Evolutionary conservation across 2,797 vertebrate species (phyloP).

Genomic region (Spinibarbus caldwelli): DNA sequence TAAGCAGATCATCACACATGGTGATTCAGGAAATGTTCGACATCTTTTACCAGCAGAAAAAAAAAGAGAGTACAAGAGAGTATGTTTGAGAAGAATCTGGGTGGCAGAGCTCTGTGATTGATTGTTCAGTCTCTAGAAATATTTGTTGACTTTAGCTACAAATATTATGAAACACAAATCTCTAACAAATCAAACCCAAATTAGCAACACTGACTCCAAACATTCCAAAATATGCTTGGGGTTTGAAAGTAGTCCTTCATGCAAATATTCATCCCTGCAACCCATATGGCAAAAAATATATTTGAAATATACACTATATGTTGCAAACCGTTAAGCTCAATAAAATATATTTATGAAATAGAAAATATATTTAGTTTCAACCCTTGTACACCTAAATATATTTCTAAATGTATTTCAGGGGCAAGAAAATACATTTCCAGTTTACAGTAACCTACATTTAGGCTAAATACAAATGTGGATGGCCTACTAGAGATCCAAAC

Average conservation of each 20-base stretch:
- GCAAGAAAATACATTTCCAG: no score
- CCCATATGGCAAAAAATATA: no score
- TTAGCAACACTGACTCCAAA: neutral
- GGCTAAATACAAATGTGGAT: no score
- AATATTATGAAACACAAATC: neutral
- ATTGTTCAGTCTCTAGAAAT: neutral
- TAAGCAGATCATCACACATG: neutral
- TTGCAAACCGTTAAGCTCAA: no score
- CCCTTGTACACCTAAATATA: no score
- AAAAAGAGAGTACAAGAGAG: neutral
- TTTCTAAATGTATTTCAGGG: no score
- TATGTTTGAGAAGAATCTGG: neutral
- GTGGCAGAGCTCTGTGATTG: neutral
- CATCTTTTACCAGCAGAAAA: neutral
- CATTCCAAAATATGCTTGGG: neutral
- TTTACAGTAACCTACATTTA: no score
- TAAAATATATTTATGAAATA: no score
- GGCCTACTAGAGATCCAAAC: no score
- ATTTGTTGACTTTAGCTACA: neutral
- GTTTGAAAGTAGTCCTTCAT: neutral
- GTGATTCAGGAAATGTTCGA: neutral
- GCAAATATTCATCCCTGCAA: no score
- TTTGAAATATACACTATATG: no score
- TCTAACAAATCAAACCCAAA: neutral
- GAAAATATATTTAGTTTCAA: no score